Base-by-base conservation (phyloP, 2,888 invertebrate species). In the Teleogryllus oceanicus region DNA sequence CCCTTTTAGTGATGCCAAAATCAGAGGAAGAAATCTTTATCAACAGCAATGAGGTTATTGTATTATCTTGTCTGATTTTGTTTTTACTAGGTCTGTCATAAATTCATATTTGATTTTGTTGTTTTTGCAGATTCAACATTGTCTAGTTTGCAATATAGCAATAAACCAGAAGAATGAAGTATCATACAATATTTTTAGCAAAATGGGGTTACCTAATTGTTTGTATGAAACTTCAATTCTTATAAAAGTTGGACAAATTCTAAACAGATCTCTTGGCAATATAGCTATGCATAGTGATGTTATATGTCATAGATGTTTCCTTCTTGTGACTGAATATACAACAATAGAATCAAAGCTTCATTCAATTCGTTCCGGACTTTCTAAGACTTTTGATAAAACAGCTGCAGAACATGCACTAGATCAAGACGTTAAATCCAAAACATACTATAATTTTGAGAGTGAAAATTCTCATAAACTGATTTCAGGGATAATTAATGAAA, bases 211-310 rank as follows among this genome's bases (percentile, higher is more conserved):
- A n/a, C 50, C 74, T 18, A 78, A 51, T 50, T 49, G 0, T 16
- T 5, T 37, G 8, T 37, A 37, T 8, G 37, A 37, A 8, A 5
- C 37, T 37, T 77, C 82, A 13, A 75, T 82, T 12, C 78, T 82
- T 24, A 80, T 80, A 76, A 82, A 81, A 49, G 77, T 82, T 16
- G 80, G 79, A 24, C 80, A 82, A 75, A 50, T 82, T 21, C 79
- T 82, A n/a, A 79, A 77, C 24, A 79, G 78, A 62, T 75, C 79
- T 21, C 74, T 81, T 2, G 49, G 78, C n/a, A 80, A 77, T 51
- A 78, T 81, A 16, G 77, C 75, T 62, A 77, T 82, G 18, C 81
- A 82, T 76, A 82, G 81, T 51, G 80, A 82, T 16, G 51, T 80
- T 24, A 75, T 82, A 18, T 82, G 82, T 77, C 37, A 76, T 20